These are phyloP conservation scores for Nipponia nippon DNA, from an alignment of 2,113 vertebrate species.

Conservation along the genomic window DNA sequence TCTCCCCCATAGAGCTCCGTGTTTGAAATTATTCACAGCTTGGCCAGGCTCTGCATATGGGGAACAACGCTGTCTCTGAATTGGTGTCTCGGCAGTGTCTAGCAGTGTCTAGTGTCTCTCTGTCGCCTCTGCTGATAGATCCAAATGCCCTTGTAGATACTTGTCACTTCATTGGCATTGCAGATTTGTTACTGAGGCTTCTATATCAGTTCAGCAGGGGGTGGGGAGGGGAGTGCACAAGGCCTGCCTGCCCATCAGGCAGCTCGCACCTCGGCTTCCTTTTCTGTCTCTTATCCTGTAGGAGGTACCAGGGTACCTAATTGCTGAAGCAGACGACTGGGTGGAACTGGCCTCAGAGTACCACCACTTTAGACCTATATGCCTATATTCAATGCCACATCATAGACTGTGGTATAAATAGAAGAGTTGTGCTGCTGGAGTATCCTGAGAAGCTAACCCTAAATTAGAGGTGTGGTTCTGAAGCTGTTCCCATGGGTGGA, in stretches of 20 bases:
- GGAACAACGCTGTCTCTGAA: background rate
- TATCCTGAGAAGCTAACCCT: background rate
- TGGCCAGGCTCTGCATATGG: background rate
- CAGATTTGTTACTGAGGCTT: background rate
- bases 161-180: background rate
- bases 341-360: background rate
- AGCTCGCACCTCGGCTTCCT: background rate
- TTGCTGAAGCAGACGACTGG: background rate
- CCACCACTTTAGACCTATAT: background rate
- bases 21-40: background rate
- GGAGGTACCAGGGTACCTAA: background rate
- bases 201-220: background rate
- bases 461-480: constrained; percentile 11
- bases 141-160: background rate
- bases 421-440: background rate
- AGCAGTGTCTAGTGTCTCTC: background rate
- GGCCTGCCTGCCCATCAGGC: background rate
- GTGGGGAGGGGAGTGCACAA: background rate
- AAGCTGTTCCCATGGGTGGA: background rate
- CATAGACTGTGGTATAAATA: background rate
- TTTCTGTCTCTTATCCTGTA: background rate
- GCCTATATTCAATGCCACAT: background rate
- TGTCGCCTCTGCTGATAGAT: background rate
- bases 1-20: background rate
- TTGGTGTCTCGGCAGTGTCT: background rate